These are phyloP conservation scores for Cyprinodon tularosa DNA, from an alignment of 2,113 vertebrate genomes.

Conservation along the genomic window DNA sequence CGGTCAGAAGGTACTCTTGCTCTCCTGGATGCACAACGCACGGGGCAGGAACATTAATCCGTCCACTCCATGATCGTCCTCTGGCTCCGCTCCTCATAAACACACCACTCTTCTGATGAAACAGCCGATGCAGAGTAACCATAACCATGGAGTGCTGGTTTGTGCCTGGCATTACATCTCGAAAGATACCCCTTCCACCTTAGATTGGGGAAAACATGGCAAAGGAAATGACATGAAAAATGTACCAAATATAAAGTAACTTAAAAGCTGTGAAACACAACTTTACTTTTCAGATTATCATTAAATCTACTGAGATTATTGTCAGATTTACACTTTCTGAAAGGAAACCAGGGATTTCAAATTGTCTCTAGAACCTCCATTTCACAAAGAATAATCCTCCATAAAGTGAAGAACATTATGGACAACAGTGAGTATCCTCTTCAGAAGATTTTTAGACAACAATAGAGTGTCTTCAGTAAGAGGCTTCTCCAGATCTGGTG, in stretches of 20 bases:
- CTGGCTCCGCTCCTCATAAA: slow-evolving; percentile 79
- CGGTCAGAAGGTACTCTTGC: slow-evolving; percentile 90
- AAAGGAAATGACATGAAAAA: neutral
- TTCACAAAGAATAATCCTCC: too few relatives aligned
- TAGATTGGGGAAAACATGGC: neutral
- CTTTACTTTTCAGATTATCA: too few relatives aligned
- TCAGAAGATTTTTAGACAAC: too few relatives aligned
- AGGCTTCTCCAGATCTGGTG: too few relatives aligned
- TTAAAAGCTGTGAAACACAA: neutral
- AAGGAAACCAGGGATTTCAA: too few relatives aligned
- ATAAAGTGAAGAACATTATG: too few relatives aligned
- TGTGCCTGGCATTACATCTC: slow-evolving; percentile 57
- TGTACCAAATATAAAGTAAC: neutral
- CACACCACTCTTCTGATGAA: slow-evolving; percentile 88
- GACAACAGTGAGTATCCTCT: too few relatives aligned
- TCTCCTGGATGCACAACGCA: slow-evolving; percentile 82
- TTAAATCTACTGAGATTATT: too few relatives aligned
- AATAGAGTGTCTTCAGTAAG: too few relatives aligned
- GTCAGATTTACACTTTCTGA: too few relatives aligned
- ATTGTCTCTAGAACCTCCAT: too few relatives aligned
- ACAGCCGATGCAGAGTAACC: slow-evolving; percentile 82
- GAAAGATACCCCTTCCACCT: slow-evolving; percentile 89
- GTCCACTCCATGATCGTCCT: slow-evolving; percentile 83
- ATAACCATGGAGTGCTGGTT: slow-evolving; percentile 65
- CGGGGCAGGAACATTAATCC: slow-evolving; percentile 77